Evolutionary conservation across 2,113 vertebrate species (phyloP).

Genomic region (Oplegnathus fasciatus): DNA sequence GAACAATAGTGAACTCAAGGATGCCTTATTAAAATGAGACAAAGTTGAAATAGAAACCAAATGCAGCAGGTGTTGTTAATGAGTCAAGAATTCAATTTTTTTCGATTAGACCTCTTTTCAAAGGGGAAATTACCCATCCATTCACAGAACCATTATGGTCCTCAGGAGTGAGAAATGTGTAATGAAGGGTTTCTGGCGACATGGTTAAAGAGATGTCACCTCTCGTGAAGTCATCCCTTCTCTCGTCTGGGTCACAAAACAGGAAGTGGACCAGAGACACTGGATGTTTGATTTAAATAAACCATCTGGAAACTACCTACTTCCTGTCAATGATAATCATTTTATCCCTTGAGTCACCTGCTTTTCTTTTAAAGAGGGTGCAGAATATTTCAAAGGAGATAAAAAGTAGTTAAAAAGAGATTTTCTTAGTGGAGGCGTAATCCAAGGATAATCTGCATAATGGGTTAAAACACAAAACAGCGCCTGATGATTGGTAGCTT

Average conservation of each 20-base stretch:
- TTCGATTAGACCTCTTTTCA: not conserved
- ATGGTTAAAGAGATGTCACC: not conserved
- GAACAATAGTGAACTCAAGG: not conserved
- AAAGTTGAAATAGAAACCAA: not conserved
- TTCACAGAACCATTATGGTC: not conserved
- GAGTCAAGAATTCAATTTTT: not conserved
- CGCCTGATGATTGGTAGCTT: not conserved
- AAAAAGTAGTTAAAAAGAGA: not conserved
- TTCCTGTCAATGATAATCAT: not conserved
- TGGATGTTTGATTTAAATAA: not conserved
- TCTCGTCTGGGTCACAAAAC: constrained; percentile 7
- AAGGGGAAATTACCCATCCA: not conserved
- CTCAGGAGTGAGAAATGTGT: not conserved
- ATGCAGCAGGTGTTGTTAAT: not conserved
- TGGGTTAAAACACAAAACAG: not conserved
- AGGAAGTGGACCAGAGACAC: constrained; percentile 20
- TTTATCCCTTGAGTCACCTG: not conserved
- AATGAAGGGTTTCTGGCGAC: not conserved
- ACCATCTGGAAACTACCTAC: constrained; percentile 5
- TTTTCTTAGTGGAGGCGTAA: not conserved
- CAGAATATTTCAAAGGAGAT: not conserved
- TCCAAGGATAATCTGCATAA: not conserved
- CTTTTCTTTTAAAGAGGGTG: not conserved
- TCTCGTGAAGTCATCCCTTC: not conserved
- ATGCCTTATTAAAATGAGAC: constrained; percentile 2